Evolutionary conservation across 2,888 invertebrate species (phyloP).

Genomic region (Tricholauxania praeusta): DNA sequence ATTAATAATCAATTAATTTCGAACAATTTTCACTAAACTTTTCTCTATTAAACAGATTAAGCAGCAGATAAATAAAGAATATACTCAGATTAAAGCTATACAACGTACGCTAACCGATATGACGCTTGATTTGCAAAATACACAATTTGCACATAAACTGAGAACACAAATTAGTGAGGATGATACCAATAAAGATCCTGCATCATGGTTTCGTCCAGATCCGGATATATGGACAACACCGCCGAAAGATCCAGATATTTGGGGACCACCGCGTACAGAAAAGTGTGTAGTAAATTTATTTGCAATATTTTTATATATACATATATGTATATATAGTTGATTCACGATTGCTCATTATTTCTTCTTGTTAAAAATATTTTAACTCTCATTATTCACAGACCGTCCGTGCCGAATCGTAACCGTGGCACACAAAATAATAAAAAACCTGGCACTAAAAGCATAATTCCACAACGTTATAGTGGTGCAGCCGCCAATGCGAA

Average conservation of each 20-base stretch:
- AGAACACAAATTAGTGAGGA: slow-evolving; percentile 61
- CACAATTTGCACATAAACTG: slow-evolving; percentile 69
- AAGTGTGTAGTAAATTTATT: slow-evolving; percentile 71
- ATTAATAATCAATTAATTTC: neutral
- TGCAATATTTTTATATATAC: too few species aligned
- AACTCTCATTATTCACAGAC: slow-evolving; percentile 47
- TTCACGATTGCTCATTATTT: neutral
- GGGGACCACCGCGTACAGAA: slow-evolving; percentile 86
- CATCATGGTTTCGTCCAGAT: slow-evolving; percentile 75
- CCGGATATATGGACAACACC: slow-evolving; percentile 83
- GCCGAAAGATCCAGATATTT: slow-evolving; percentile 82
- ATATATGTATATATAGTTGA: neutral
- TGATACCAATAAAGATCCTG: slow-evolving; percentile 62
- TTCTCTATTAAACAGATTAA: slow-evolving; percentile 74
- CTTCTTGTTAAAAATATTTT: neutral
- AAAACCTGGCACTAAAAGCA: slow-evolving; percentile 56
- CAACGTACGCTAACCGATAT: slow-evolving; percentile 67
- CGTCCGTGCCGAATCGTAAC: slow-evolving; percentile 58
- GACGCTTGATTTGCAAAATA: slow-evolving; percentile 66
- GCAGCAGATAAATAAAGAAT: slow-evolving; percentile 89
- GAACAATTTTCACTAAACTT: neutral
- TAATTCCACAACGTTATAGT: slow-evolving; percentile 60
- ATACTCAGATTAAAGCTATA: slow-evolving; percentile 86
- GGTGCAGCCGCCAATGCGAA: slow-evolving; percentile 51
- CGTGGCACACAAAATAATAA: slow-evolving; percentile 51